Evolutionary conservation across 2,888 invertebrate genomes (phyloP).

Genomic region (Antheraea assamensis): DNA sequence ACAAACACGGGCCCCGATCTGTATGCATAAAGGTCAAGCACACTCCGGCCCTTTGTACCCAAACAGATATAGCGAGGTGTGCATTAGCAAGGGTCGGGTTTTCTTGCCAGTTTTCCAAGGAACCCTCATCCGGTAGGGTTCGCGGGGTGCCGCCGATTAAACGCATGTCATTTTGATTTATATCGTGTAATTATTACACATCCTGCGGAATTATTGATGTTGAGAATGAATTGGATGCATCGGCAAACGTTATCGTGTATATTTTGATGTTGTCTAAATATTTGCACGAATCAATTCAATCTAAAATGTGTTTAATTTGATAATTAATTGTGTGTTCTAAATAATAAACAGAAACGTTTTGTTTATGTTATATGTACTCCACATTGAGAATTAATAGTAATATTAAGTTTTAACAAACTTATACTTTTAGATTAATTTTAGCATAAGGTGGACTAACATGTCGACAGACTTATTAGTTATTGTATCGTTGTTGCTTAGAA

Average conservation of each 20-base stretch:
- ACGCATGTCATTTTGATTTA: slow-evolving; percentile 78
- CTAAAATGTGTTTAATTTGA: neutral
- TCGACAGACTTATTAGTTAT: too few relatives aligned
- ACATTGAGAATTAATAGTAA: neutral
- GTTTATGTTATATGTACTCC: neutral
- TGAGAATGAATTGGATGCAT: slow-evolving; percentile 37
- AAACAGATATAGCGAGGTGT: slow-evolving; percentile 71
- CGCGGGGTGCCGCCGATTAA: slow-evolving; percentile 60
- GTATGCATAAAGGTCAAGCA: slow-evolving; percentile 61
- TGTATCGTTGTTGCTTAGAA: too few relatives aligned
- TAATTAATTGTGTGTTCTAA: neutral
- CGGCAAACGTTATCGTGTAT: slow-evolving; percentile 44
- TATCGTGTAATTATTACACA: slow-evolving; percentile 63
- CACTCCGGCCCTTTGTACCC: slow-evolving; percentile 67
- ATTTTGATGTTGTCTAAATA: neutral
- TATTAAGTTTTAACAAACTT: neutral
- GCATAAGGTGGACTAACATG: too few relatives aligned
- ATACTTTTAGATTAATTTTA: neutral
- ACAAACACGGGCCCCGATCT: slow-evolving; percentile 42
- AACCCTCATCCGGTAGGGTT: slow-evolving; percentile 58
- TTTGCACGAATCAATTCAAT: neutral
- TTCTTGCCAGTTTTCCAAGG: slow-evolving; percentile 57
- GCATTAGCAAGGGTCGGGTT: slow-evolving; percentile 72
- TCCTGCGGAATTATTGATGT: slow-evolving; percentile 28
- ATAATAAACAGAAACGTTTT: neutral